phyloP scores from a whole-genome alignment of 2,113 vertebrate species.

The Podilymbus podiceps region DNA sequence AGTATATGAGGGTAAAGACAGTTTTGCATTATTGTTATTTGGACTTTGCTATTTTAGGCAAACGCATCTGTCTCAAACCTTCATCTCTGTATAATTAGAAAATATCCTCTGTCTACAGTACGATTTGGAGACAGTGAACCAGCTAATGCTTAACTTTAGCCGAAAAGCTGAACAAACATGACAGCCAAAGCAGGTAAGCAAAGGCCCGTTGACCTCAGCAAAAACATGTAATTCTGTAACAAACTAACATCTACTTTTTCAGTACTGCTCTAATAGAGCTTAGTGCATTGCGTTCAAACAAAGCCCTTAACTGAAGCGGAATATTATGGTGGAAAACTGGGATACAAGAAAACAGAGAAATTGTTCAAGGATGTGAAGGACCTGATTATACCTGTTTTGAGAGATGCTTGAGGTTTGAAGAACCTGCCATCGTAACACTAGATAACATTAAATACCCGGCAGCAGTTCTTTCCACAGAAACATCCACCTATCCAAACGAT shows the following conservation, averaged over 20 bases:
- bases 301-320: not conserved
- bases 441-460: not conserved
- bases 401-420: not conserved
- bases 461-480: not conserved
- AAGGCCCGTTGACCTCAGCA: not conserved
- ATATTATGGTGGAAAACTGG: not conserved
- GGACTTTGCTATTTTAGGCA: not conserved
- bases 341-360: not conserved
- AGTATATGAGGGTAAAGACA: not conserved
- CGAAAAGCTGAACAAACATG: not conserved
- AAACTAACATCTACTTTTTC: not conserved
- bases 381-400: not conserved
- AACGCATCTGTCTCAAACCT: not conserved
- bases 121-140: not conserved
- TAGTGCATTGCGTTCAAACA: not conserved
- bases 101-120: not conserved
- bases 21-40: not conserved
- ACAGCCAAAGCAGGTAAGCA: not conserved
- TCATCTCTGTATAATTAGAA: not conserved
- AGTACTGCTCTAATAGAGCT: not conserved
- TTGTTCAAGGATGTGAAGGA: not conserved
- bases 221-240: not conserved
- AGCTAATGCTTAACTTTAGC: not conserved
- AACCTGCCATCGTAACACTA: not conserved
- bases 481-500: not conserved